Percentiles rank a stretch among this genome's conserved stretches.
Evolutionary conservation across 2,113 vertebrate species (phyloP).

Genomic region (Amblyornis subalaris): DNA sequence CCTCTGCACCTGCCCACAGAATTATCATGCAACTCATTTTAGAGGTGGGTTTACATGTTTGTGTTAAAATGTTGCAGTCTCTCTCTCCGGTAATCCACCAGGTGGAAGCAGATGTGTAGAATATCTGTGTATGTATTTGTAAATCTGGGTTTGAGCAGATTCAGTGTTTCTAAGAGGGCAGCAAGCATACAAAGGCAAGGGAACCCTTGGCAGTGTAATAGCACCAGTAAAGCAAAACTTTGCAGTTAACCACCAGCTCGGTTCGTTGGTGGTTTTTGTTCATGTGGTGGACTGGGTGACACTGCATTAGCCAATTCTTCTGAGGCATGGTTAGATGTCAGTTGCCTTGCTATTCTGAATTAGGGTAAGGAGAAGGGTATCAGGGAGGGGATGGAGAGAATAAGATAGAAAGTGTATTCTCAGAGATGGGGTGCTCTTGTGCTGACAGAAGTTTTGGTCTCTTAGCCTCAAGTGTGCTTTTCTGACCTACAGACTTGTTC

Average conservation of each 20-base stretch:
- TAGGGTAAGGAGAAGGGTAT: neutral
- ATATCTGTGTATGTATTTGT: neutral
- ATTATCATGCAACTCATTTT: neutral
- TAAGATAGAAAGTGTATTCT: slow-evolving; percentile 35
- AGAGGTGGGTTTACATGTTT: neutral
- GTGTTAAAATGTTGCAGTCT: neutral
- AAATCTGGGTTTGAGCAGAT: neutral
- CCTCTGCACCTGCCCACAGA: neutral
- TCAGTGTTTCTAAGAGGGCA: neutral
- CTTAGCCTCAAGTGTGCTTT: neutral
- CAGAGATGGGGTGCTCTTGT: neutral
- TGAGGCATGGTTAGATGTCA: neutral
- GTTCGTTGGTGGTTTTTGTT: slow-evolving; percentile 44
- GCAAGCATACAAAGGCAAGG: neutral
- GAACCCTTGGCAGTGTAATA: neutral
- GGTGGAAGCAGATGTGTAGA: slow-evolving; percentile 57
- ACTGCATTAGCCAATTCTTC: slow-evolving; percentile 9
- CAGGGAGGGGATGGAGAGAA: neutral
- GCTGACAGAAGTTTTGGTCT: neutral
- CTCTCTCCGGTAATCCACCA: slow-evolving; percentile 36
- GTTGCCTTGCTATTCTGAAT: neutral
- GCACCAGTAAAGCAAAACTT: neutral
- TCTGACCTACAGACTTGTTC: neutral
- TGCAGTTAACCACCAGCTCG: neutral
- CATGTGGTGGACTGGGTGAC: neutral